Conservation (phyloP, 1,140 invertebrate genomes). For the Drosophila lacertosa region DNA sequence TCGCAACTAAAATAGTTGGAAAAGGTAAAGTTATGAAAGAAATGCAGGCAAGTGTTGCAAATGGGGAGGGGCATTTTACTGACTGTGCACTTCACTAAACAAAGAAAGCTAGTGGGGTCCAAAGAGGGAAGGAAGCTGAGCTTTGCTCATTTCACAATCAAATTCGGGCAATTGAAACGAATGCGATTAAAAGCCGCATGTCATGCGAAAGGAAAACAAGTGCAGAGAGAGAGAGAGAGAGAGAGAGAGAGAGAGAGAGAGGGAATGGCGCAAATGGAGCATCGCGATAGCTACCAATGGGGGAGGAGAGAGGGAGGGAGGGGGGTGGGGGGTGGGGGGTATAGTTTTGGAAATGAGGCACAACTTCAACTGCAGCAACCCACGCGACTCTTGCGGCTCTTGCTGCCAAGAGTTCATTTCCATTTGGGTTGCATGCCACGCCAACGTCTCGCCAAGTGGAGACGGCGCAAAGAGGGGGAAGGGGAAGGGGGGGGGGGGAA, state of each 20-base stretch:
- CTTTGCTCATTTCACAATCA: conserved; percentile 72
- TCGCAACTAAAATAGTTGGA: conserved; percentile 18
- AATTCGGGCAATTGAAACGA: conserved; percentile 80
- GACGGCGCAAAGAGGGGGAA: not conserved
- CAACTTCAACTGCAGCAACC: conserved; percentile 39
- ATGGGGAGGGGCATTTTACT: not conserved
- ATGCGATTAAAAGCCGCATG: conserved; percentile 79
- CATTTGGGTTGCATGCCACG: conserved; percentile 75
- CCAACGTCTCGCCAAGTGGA: conserved; percentile 7
- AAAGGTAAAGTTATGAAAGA: conserved; percentile 64
- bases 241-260: not conserved
- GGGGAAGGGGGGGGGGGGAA: conserved; percentile 5
- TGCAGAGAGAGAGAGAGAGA: conserved; percentile 5
- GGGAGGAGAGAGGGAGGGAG: too few relatives aligned
- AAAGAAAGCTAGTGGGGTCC: conserved; percentile 20
- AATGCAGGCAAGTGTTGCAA: conserved; percentile 7
- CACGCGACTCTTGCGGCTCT: conserved; percentile 50
- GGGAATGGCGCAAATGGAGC: conserved; percentile 59
- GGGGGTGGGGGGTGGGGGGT: not conserved
- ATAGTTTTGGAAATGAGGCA: not conserved
- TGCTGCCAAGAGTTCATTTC: conserved; percentile 67
- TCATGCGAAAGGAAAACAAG: conserved; percentile 50
- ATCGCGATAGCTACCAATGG: conserved; percentile 57
- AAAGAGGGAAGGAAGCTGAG: not conserved
- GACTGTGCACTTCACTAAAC: conserved; percentile 24